A percentile compares a stretch with the other conserved stretches of the same genome.
Evolutionary conservation across 1,140 invertebrate genomes (phyloP).

Genomic region (Drosophila ambigua): DNA sequence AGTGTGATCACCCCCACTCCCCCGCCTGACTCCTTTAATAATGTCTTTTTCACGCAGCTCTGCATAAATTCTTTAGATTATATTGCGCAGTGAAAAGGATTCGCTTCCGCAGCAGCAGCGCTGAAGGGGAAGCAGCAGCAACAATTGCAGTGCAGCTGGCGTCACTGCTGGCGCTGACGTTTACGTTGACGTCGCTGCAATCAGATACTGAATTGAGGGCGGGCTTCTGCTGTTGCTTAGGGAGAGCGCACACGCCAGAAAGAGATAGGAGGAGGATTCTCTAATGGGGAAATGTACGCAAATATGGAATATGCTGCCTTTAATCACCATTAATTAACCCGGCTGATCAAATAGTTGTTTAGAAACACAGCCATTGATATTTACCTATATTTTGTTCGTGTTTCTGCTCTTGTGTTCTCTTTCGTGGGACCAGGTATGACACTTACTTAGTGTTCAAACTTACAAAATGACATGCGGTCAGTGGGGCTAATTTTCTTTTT

Average conservation of each 20-base stretch:
- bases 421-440: not conserved
- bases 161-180: not conserved
- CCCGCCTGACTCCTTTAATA: constrained; percentile 13
- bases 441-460: too few relatives aligned
- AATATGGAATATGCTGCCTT: not conserved
- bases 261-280: constrained; percentile 5
- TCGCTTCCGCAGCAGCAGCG: constrained; percentile 51
- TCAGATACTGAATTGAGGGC: constrained; percentile 61
- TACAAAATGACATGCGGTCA: too few relatives aligned
- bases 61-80: constrained; percentile 79
- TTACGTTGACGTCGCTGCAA: constrained; percentile 23
- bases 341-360: constrained; percentile 1
- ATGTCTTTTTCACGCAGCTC: constrained; percentile 56
- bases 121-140: constrained; percentile 12
- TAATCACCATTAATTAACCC: constrained; percentile 8
- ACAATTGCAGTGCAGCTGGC: constrained; percentile 46
- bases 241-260: not conserved
- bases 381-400: not conserved
- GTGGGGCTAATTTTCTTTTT: too few relatives aligned
- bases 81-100: constrained; percentile 78
- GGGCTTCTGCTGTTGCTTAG: constrained; percentile 26
- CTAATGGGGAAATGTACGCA: constrained; percentile 23
- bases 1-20: constrained; percentile 1
- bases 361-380: constrained; percentile 13
- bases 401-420: not conserved